A percentile compares a stretch with the other conserved stretches of the same genome.
Evolutionary conservation across 2,888 invertebrate species (phyloP).

Genomic region (Diplazon laetatorius): DNA sequence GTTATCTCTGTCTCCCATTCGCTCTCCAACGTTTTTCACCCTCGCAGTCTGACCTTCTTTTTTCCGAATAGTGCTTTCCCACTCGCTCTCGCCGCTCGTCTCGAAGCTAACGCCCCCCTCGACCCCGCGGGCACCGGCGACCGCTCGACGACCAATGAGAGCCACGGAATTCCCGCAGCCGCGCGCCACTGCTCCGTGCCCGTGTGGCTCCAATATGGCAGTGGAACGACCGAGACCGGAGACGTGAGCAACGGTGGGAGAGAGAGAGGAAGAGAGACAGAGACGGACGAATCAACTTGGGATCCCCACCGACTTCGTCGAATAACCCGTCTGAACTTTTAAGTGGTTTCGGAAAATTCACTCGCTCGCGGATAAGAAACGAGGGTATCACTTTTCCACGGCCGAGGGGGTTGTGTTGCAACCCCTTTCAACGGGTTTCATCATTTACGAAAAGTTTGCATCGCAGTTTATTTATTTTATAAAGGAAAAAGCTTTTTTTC

Average conservation of each 20-base stretch:
- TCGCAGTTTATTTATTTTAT: slow-evolving; percentile 22
- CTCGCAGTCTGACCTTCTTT: slow-evolving; percentile 29
- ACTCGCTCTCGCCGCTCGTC: slow-evolving; percentile 44
- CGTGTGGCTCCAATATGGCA: slow-evolving; percentile 78
- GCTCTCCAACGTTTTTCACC: slow-evolving; percentile 48
- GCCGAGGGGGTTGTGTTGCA: slow-evolving; percentile 2
- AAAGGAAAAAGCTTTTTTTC: slow-evolving; percentile 45
- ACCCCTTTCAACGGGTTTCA: slow-evolving; percentile 35
- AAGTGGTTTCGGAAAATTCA: slow-evolving; percentile 69
- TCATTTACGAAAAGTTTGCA: slow-evolving; percentile 17
- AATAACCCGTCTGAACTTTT: slow-evolving; percentile 72
- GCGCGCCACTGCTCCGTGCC: slow-evolving; percentile 48
- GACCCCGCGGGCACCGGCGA: slow-evolving; percentile 69
- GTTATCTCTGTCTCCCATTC: slow-evolving; percentile 50
- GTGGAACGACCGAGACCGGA: slow-evolving; percentile 70
- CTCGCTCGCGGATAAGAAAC: slow-evolving; percentile 53
- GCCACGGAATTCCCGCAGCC: slow-evolving; percentile 59
- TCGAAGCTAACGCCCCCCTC: slow-evolving; percentile 59
- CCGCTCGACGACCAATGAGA: slow-evolving; percentile 74
- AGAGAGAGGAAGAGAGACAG: slow-evolving; percentile 5
- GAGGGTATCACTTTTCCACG: slow-evolving; percentile 6
- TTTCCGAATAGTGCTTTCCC: not conserved
- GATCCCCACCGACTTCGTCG: slow-evolving; percentile 65
- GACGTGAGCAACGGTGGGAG: slow-evolving; percentile 33
- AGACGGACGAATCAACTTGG: not conserved